These are phyloP conservation scores for Colletes gigas DNA, from an alignment of 1,140 invertebrate species.

Conservation along the genomic window DNA sequence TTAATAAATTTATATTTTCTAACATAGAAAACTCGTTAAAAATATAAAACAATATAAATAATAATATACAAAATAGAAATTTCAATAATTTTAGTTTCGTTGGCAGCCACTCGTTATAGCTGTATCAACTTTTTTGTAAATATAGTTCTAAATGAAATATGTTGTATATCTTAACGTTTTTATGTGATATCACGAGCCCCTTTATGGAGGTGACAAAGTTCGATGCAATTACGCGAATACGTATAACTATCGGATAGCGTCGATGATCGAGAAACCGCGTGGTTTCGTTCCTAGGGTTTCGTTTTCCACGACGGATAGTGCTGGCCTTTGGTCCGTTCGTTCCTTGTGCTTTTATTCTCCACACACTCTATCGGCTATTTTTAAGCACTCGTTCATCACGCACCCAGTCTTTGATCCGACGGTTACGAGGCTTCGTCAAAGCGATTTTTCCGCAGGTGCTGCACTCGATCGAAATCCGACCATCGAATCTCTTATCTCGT, in stretches of 20 bases:
- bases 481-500: background rate
- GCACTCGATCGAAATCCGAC: background rate
- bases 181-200: too few species aligned
- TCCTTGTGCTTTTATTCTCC: conserved; percentile 22
- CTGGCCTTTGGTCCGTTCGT: background rate
- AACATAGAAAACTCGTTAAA: too few species aligned
- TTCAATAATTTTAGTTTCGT: too few species aligned
- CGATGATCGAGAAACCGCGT: background rate
- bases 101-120: too few species aligned
- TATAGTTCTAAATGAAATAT: too few species aligned
- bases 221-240: background rate
- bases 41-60: too few species aligned
- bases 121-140: too few species aligned
- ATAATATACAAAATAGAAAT: too few species aligned
- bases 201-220: too few species aligned
- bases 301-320: background rate
- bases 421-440: conserved; percentile 22
- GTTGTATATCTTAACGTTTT: too few species aligned
- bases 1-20: too few species aligned
- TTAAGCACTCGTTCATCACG: conserved; percentile 28
- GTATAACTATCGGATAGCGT: background rate
- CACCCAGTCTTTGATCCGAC: conserved; percentile 29
- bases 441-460: conserved; percentile 9
- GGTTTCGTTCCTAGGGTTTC: conserved; percentile 20
- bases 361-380: background rate